phyloP scores from a whole-genome alignment of 2,113 vertebrate genomes.

The Paratilapia polleni region DNA sequence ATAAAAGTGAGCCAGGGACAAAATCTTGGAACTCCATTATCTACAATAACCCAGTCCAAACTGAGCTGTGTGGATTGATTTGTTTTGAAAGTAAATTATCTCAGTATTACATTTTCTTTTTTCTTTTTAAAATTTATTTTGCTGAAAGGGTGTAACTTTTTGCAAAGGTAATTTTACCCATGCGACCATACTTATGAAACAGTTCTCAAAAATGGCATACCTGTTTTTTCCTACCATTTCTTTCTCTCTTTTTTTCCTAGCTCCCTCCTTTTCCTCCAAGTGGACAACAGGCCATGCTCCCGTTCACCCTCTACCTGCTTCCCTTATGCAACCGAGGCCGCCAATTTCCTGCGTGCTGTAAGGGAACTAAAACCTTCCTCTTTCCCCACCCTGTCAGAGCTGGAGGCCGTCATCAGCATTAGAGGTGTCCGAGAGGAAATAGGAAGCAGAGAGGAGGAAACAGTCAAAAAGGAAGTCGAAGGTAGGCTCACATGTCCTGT shows the following conservation, averaged over 20 bases:
- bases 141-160: rapidly evolving
- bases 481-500: constrained; percentile 54
- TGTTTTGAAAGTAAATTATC: background rate
- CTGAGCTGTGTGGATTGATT: background rate
- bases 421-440: constrained; percentile 81
- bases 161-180: background rate
- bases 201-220: background rate
- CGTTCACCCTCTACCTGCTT: constrained; percentile 73
- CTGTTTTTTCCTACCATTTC: background rate
- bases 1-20: background rate
- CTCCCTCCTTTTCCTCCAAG: constrained; percentile 86
- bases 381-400: constrained; percentile 54
- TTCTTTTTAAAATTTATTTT: background rate
- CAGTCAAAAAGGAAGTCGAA: constrained; percentile 41
- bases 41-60: background rate
- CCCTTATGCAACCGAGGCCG: constrained; percentile 77
- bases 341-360: constrained; percentile 81
- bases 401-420: constrained; percentile 75
- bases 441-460: constrained; percentile 69
- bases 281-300: constrained; percentile 84
- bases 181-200: rapidly evolving
- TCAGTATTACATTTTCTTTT: background rate
- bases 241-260: constrained; percentile 65
- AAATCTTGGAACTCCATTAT: background rate
- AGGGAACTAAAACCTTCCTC: constrained; percentile 56